A percentile compares a stretch with the other conserved stretches of the same genome.
These are phyloP conservation scores for Drosophila paranaensis DNA, from an alignment of 2,888 invertebrate genomes.

Conservation along the genomic window DNA sequence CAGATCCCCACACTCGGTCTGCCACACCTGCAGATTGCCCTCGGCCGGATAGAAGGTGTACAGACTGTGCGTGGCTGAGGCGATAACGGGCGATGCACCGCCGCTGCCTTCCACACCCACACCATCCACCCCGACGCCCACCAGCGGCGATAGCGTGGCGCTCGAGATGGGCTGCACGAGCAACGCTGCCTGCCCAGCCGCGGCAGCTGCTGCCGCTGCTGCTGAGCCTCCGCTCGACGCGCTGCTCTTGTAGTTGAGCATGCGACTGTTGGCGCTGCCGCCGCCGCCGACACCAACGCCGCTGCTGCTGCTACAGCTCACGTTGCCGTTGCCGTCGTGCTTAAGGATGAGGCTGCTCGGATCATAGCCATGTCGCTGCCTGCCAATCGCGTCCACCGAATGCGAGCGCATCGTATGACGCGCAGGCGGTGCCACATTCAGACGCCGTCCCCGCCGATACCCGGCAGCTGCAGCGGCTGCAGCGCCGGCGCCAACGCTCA, in stretches of 20 bases:
- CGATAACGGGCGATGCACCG: conserved; percentile 82
- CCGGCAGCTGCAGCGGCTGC: conserved; percentile 57
- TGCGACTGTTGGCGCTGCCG: conserved; percentile 63
- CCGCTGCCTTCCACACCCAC: conserved; percentile 76
- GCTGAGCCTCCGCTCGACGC: conserved; percentile 42
- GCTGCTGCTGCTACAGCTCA: conserved; percentile 64
- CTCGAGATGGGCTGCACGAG: conserved; percentile 83
- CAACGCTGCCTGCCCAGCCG: conserved; percentile 78
- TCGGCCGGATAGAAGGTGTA: conserved; percentile 85
- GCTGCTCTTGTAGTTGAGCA: conserved; percentile 81
- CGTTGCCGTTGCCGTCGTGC: conserved; percentile 79
- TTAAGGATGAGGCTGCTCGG: conserved; percentile 82
- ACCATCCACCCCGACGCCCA: conserved; percentile 65
- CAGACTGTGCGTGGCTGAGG: conserved; percentile 84
- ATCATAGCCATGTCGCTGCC: conserved; percentile 76
- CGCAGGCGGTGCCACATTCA: conserved; percentile 57
- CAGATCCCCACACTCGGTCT: conserved; percentile 84
- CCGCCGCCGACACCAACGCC: conserved; percentile 34
- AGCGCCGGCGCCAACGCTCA: conserved; percentile 49
- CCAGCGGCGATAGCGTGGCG: conserved; percentile 78
- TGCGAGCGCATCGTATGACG: conserved; percentile 81
- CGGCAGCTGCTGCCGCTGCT: conserved; percentile 48
- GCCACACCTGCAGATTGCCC: conserved; percentile 85
- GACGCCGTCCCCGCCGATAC: conserved; percentile 78
- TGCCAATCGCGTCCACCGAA: conserved; percentile 84